These are phyloP conservation scores for Erythrocercus mccallii DNA, from an alignment of 2,113 vertebrate species.

Conservation along the genomic window DNA sequence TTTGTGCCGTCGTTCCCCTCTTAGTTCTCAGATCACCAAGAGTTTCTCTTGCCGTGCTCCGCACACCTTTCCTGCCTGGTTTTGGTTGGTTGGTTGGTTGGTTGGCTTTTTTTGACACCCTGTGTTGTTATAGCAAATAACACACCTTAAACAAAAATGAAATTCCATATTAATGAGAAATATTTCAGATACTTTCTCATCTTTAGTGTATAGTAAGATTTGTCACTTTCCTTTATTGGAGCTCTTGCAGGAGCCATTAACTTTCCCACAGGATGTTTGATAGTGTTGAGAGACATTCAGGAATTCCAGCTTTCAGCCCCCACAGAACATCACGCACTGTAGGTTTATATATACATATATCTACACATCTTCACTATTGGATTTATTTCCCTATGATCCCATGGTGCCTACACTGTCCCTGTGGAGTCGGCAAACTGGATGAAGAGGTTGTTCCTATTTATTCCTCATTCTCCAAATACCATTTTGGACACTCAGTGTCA, in stretches of 20 bases:
- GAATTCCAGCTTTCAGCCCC: neutral
- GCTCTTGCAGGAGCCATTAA: neutral
- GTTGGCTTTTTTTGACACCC: neutral
- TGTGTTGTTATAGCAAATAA: neutral
- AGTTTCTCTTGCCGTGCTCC: neutral
- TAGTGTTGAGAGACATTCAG: neutral
- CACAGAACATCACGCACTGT: neutral
- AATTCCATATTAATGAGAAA: neutral
- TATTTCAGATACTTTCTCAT: neutral
- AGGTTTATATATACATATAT: rapidly evolving
- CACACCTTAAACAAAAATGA: neutral
- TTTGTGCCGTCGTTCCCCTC: neutral
- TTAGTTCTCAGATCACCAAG: neutral
- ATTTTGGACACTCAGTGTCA: neutral
- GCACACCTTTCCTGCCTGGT: neutral
- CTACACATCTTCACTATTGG: neutral
- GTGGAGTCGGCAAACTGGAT: neutral
- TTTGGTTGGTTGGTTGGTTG: no score
- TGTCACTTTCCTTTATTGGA: neutral
- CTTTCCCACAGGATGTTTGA: neutral
- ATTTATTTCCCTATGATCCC: neutral
- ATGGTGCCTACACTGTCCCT: neutral
- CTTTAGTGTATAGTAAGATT: neutral
- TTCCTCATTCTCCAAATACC: rapidly evolving
- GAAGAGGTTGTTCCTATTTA: neutral